These are phyloP conservation scores for Trichogramma pretiosum DNA, from an alignment of 1,140 invertebrate species.

Conservation along the genomic window DNA sequence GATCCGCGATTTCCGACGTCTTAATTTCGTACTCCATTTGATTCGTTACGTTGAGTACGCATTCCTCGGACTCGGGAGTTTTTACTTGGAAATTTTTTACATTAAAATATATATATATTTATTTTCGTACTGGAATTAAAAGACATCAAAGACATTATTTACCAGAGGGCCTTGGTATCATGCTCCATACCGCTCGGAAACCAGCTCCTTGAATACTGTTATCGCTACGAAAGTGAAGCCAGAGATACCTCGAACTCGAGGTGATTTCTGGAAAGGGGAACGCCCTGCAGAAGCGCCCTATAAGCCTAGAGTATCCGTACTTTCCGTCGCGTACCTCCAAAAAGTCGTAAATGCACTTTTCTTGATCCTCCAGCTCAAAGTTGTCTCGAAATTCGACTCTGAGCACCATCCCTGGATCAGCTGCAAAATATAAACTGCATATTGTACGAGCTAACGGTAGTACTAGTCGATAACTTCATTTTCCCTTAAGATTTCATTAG, in stretches of 20 bases:
- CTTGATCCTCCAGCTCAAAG: conserved; percentile 67
- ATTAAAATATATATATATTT: neutral
- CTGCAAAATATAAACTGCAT: too few relatives aligned
- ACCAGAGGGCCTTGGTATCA: conserved; percentile 48
- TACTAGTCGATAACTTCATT: too few relatives aligned
- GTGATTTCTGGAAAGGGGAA: conserved; percentile 69
- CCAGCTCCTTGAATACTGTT: conserved; percentile 75
- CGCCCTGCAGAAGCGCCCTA: conserved; percentile 66
- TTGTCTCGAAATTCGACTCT: conserved; percentile 73
- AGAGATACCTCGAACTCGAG: conserved; percentile 67
- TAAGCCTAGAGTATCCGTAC: conserved; percentile 68
- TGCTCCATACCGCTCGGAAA: conserved; percentile 70
- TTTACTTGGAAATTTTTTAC: conserved; percentile 13
- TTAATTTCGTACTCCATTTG: conserved; percentile 48
- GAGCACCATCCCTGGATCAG: conserved; percentile 62
- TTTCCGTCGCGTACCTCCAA: conserved; percentile 76
- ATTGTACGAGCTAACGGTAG: too few relatives aligned
- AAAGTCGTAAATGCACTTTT: conserved; percentile 72
- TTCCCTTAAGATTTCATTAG: too few relatives aligned
- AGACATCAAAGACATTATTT: neutral
- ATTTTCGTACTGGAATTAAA: too few relatives aligned
- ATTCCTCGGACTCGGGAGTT: conserved; percentile 45
- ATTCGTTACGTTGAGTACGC: conserved; percentile 43
- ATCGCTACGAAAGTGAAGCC: conserved; percentile 78
- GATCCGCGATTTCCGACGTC: conserved; percentile 48